Base-by-base conservation (phyloP, 2,888 invertebrate species). In the Gasteruption jaculator region DNA sequence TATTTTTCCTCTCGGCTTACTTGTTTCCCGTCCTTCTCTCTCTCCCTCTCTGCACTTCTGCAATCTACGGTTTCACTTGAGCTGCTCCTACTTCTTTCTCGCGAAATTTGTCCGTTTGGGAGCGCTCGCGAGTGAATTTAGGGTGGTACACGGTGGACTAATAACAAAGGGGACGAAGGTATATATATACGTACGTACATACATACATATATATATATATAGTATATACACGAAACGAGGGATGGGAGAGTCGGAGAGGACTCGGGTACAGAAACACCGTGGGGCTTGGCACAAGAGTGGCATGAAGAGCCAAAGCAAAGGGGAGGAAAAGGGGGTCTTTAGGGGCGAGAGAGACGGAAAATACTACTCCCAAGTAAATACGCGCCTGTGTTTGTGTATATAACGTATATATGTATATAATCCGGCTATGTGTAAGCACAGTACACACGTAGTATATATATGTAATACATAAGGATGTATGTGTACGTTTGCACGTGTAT, bases 81-180 rank as follows among this genome's bases (percentile, higher is more conserved):
- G 39, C 7, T 21, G 29, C 38, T 32, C 25, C 24, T 20, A 10
- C n/a, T 14, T 10, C 33, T 37, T n/a, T 15, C 40, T 27, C 58
- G 50, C 52, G 52, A 59, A 60, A 58, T 59, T 56, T 51, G 54
- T 58, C 53, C 54, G 58, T 54, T 57, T 52, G 52, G 52, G 46
- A 50, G n/a, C n/a, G n/a, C n/a, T n/a, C 47, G 54, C 57, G 60
- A 57, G 60, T 58, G 60, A 63, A 63, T 63, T 63, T 64, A 62
- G 63, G 61, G 62, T 60, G 61, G 58, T 53, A 50, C 55, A 52
- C 56, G 53, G 49, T 45, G 58, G 57, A 57, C 59, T 62, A 63
- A 63, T 63, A 61, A 63, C 61, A 63, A 62, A 60, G 57, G 57
- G 58, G 60, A 46, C 49, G 43, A 38, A 37, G 40, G 38, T 10